phyloP scores from a whole-genome alignment of 1,140 invertebrate species.

The Epicauta chinensis region DNA sequence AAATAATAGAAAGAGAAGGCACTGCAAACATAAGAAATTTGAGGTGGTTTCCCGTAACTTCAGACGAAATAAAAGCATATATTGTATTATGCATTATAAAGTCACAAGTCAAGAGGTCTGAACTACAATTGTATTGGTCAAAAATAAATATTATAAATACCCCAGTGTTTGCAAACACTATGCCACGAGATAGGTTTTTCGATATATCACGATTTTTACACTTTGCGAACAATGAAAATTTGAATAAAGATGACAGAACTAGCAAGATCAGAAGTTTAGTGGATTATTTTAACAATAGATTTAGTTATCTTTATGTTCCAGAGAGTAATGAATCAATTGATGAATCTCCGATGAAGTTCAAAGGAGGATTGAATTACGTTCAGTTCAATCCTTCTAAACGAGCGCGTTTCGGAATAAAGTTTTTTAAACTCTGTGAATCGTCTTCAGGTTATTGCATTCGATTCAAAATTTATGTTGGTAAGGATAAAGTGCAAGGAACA shows the following conservation, averaged over 20 bases:
- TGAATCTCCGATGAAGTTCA: constrained; percentile 16
- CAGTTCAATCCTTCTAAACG: constrained; percentile 20
- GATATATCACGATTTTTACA: background rate
- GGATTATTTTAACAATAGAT: constrained; percentile 5
- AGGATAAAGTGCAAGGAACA: too few relatives aligned
- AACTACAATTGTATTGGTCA: background rate
- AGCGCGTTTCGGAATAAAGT: constrained; percentile 19
- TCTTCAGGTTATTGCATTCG: too few relatives aligned
- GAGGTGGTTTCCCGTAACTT: background rate
- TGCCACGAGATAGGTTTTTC: background rate
- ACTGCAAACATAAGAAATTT: background rate
- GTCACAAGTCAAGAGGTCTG: background rate
- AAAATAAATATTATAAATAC: constrained; percentile 1
- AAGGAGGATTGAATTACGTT: constrained; percentile 16
- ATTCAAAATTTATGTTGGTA: too few relatives aligned
- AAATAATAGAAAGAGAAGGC: background rate
- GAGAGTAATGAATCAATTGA: constrained; percentile 8
- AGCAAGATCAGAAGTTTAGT: constrained; percentile 5
- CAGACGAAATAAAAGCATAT: background rate
- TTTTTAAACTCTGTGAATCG: background rate
- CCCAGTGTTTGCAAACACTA: background rate
- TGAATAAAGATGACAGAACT: background rate
- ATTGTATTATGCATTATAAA: background rate
- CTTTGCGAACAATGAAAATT: background rate
- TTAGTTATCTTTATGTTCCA: constrained; percentile 4